A percentile compares a stretch with the other conserved stretches of the same genome.
Conservation (phyloP, 2,113 vertebrate species). For the Siniperca chuatsi region DNA sequence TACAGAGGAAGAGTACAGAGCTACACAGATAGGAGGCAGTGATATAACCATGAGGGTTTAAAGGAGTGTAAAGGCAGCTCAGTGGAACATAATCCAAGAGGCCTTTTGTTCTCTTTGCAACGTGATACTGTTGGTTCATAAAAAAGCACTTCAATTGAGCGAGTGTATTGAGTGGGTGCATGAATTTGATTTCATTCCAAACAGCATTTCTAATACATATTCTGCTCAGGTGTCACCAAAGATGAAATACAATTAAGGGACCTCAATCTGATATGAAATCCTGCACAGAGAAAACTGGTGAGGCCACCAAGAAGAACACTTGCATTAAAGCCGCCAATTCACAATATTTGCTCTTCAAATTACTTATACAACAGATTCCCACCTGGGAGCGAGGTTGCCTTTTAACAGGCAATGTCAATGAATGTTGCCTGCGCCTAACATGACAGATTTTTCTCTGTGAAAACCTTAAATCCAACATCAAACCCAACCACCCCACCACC, state of each 20-base stretch:
- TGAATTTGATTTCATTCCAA: slow-evolving; percentile 71
- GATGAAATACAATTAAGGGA: slow-evolving; percentile 70
- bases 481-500: neutral
- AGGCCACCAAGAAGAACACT: slow-evolving; percentile 51
- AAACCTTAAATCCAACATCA: slow-evolving; percentile 22
- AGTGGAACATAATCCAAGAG: slow-evolving; percentile 58
- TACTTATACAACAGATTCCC: slow-evolving; percentile 27
- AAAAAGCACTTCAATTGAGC: slow-evolving; percentile 69
- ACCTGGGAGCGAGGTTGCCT: slow-evolving; percentile 39
- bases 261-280: slow-evolving; percentile 60
- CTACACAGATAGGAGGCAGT: slow-evolving; percentile 39
- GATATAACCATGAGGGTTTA: slow-evolving; percentile 64
- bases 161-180: slow-evolving; percentile 65
- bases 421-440: slow-evolving; percentile 26
- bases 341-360: slow-evolving; percentile 51
- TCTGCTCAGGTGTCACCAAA: slow-evolving; percentile 75
- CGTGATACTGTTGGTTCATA: slow-evolving; percentile 62
- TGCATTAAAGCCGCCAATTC: slow-evolving; percentile 32
- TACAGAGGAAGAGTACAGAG: slow-evolving; percentile 38
- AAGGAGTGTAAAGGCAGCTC: slow-evolving; percentile 63
- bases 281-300: slow-evolving; percentile 31
- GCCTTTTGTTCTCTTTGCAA: slow-evolving; percentile 71
- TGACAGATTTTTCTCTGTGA: slow-evolving; percentile 27
- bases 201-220: slow-evolving; percentile 72
- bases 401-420: slow-evolving; percentile 43